These are phyloP conservation scores for Cyprinus carpio DNA, from an alignment of 2,113 vertebrate genomes.

Conservation along the genomic window DNA sequence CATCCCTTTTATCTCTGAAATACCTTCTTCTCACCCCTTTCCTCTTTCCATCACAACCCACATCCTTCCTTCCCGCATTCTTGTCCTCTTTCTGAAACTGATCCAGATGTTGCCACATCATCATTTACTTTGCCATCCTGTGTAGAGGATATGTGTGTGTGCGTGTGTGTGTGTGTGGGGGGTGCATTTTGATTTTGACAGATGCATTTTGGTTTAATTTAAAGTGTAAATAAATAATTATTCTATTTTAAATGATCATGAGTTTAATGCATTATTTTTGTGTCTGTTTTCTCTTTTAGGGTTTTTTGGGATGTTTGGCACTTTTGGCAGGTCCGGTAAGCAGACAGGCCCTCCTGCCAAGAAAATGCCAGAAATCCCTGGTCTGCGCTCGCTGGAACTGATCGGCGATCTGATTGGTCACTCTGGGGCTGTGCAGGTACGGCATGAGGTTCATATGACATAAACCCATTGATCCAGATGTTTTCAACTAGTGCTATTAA, in stretches of 20 bases:
- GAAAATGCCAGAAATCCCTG: slow-evolving; percentile 78
- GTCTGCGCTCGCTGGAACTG: slow-evolving; percentile 81
- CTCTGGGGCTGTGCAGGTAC: slow-evolving; percentile 93
- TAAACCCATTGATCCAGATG: background rate
- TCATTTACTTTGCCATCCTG: slow-evolving; percentile 36
- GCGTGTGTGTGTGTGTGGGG: no score
- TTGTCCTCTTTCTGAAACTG: slow-evolving; percentile 5
- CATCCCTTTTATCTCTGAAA: background rate
- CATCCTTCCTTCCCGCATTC: slow-evolving; percentile 16
- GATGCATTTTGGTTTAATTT: background rate
- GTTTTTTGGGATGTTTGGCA: slow-evolving; percentile 91
- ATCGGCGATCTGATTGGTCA: slow-evolving; percentile 95
- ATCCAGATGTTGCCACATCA: slow-evolving; percentile 53
- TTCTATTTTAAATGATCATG: background rate
- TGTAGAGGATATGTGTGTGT: slow-evolving; percentile 14
- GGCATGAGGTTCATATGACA: background rate
- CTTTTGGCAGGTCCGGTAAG: slow-evolving; percentile 85
- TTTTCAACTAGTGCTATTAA: background rate
- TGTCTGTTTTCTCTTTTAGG: slow-evolving; percentile 68
- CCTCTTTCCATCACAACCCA: slow-evolving; percentile 7
- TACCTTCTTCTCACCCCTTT: slow-evolving; percentile 6
- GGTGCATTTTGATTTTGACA: background rate
- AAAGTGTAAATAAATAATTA: background rate
- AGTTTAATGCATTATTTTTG: background rate
- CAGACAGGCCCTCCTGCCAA: slow-evolving; percentile 79